Conservation (phyloP, 2,113 vertebrate genomes). For the Eurypyga helias region DNA sequence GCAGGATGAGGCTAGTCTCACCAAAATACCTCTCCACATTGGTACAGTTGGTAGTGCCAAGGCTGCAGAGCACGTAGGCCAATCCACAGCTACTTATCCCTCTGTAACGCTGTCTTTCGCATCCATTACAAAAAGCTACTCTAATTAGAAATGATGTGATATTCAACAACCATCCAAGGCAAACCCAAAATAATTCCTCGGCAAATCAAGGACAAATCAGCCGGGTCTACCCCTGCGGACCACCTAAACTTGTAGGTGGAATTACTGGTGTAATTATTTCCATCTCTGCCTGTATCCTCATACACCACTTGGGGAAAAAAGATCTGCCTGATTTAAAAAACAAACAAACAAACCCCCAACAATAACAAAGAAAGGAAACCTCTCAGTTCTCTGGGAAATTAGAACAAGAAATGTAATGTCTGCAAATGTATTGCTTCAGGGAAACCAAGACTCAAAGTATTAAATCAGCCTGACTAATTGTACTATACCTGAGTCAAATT, state of each 20-base stretch:
- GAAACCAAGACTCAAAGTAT: background rate
- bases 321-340: background rate
- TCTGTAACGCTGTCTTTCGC: accelerated
- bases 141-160: background rate
- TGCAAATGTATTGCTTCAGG: background rate
- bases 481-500: background rate
- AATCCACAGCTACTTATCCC: background rate
- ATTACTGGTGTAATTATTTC: background rate
- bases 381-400: background rate
- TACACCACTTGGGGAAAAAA: background rate
- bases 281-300: background rate
- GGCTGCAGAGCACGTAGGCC: background rate
- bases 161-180: background rate
- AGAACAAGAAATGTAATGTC: background rate
- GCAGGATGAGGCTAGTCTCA: background rate
- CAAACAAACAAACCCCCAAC: background rate
- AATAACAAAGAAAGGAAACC: background rate
- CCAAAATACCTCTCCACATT: background rate
- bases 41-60: background rate
- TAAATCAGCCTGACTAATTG: background rate
- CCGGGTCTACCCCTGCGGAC: background rate
- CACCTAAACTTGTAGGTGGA: background rate
- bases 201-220: background rate
- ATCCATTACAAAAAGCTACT: background rate
- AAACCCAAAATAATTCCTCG: background rate